These are phyloP conservation scores for Unio delphinus DNA, from an alignment of 2,888 invertebrate species.

Conservation along the genomic window DNA sequence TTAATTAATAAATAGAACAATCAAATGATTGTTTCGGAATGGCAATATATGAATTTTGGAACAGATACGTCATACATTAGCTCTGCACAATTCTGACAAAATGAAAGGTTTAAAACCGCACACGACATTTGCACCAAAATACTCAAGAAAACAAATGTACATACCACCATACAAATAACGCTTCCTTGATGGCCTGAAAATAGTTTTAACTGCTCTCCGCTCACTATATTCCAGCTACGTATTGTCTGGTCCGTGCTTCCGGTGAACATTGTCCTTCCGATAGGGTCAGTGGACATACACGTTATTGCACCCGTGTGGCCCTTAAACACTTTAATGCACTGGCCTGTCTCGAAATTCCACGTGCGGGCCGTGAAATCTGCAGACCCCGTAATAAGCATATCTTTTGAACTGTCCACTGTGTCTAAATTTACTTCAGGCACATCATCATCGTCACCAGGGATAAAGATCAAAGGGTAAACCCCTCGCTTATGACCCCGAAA, in stretches of 20 bases:
- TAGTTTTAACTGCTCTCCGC: slow-evolving; percentile 69
- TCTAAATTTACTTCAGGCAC: slow-evolving; percentile 41
- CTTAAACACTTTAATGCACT: slow-evolving; percentile 66
- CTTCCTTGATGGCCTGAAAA: slow-evolving; percentile 72
- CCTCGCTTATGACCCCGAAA: slow-evolving; percentile 73
- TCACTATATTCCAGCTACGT: slow-evolving; percentile 72
- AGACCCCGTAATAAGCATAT: slow-evolving; percentile 70
- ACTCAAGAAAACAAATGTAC: slow-evolving; percentile 14
- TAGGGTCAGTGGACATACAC: slow-evolving; percentile 72
- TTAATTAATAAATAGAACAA: no score
- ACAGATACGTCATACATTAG: no score
- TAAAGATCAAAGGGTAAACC: slow-evolving; percentile 73
- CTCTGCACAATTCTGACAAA: no score
- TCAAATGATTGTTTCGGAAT: no score
- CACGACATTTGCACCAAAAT: neutral
- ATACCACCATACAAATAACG: slow-evolving; percentile 72
- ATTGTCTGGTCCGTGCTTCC: slow-evolving; percentile 73
- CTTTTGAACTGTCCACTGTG: slow-evolving; percentile 63
- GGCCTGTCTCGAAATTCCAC: slow-evolving; percentile 71
- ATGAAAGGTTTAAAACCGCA: no score
- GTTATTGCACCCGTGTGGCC: slow-evolving; percentile 73
- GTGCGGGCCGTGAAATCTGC: slow-evolving; percentile 70
- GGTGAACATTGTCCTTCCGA: slow-evolving; percentile 71
- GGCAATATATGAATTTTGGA: no score
- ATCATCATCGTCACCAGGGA: slow-evolving; percentile 71